phyloP scores from a whole-genome alignment of 2,797 vertebrate genomes.

The Phrynocephalus forsythii region DNA sequence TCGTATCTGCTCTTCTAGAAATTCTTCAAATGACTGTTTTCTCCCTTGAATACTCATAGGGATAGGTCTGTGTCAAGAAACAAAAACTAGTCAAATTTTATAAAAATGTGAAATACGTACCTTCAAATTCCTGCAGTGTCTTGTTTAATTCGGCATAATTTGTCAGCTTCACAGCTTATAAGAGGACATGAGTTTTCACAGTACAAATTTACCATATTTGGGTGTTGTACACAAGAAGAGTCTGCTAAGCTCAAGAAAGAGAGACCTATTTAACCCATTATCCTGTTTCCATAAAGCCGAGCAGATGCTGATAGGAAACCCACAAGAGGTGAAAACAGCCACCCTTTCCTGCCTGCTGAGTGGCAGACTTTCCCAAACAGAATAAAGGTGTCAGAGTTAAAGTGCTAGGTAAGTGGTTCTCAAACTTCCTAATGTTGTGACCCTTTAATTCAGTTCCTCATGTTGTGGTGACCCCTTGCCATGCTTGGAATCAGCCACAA shows the following conservation, averaged over 20 bases:
- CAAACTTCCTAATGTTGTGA: no score
- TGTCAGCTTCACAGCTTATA: background rate
- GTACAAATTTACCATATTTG: background rate
- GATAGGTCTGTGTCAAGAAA: slow-evolving; percentile 83
- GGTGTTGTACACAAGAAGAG: background rate
- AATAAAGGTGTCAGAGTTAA: no score
- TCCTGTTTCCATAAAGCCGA: background rate
- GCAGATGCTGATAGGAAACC: background rate
- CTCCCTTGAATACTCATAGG: slow-evolving; percentile 81
- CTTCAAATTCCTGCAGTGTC: background rate
- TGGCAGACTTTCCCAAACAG: background rate
- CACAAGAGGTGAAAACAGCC: background rate
- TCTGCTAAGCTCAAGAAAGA: background rate
- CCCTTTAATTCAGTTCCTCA: no score
- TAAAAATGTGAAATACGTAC: background rate
- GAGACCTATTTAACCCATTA: background rate
- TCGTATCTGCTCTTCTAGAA: slow-evolving; percentile 91
- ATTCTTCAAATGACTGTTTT: slow-evolving; percentile 92
- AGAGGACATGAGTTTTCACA: background rate
- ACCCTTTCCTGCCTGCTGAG: background rate
- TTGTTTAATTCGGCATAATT: background rate
- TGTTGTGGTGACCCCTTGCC: no score
- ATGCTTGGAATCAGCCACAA: no score
- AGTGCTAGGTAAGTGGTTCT: no score
- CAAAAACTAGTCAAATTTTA: background rate